Conservation (phyloP, 2,797 vertebrate genomes). For the Tarsius wallacei region DNA sequence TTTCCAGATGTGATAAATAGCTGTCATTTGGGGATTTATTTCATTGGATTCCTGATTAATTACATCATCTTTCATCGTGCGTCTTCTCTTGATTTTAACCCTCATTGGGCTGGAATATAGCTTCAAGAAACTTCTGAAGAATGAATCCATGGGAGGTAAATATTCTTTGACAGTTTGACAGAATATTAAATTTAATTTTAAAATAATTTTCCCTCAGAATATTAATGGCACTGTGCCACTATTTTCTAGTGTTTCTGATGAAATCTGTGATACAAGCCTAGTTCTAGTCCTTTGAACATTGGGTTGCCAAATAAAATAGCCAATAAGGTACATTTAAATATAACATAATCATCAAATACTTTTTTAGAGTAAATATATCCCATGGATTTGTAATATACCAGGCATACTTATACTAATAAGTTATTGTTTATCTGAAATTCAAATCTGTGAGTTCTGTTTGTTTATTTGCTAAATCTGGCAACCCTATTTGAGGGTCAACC, state of each 20-base stretch:
- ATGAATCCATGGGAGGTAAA: conserved; percentile 41
- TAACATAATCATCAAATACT: neutral
- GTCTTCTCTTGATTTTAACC: conserved; percentile 58
- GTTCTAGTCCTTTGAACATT: conserved; percentile 30
- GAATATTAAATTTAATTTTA: conserved; percentile 23
- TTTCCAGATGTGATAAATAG: conserved; percentile 53
- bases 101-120: conserved; percentile 51
- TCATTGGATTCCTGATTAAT: conserved; percentile 48
- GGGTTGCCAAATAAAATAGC: neutral
- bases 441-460: conserved; percentile 13
- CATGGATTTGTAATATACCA: neutral
- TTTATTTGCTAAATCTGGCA: conserved; percentile 43
- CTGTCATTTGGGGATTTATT: conserved; percentile 41
- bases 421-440: conserved; percentile 51
- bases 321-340: conserved; percentile 1
- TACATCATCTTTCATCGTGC: neutral
- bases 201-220: conserved; percentile 31
- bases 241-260: conserved; percentile 12
- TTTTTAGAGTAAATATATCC: neutral
- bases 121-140: conserved; percentile 55
- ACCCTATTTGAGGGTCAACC: neutral
- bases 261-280: neutral
- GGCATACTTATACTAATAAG: neutral
- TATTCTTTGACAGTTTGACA: conserved; percentile 10
- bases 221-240: neutral